Conservation (phyloP, 2,888 invertebrate species). For the Ctena decussata region DNA sequence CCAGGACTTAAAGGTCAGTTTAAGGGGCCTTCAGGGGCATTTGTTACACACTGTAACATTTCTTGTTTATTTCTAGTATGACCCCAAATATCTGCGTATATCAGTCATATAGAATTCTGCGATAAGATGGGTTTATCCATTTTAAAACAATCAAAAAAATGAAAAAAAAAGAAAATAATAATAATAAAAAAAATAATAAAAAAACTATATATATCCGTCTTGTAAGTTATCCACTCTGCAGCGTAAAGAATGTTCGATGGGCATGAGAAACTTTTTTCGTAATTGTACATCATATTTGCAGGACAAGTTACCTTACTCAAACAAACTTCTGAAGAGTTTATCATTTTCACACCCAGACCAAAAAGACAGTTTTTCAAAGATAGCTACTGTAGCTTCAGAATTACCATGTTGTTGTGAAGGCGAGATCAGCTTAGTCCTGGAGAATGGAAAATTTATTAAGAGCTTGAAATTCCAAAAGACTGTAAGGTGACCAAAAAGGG, state of each 20-base stretch:
- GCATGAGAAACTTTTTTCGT: not conserved
- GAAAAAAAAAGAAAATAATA: no score
- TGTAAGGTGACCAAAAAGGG: not conserved
- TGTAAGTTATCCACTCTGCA: constrained; percentile 5
- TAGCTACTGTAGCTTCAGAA: not conserved
- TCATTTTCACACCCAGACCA: not conserved
- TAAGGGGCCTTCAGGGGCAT: no score
- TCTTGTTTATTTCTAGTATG: no score
- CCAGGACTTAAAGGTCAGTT: no score
- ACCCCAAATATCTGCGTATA: no score
- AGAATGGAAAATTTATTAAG: constrained; percentile 17
- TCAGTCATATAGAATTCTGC: no score
- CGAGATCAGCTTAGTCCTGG: not conserved
- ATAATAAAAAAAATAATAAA: no score
- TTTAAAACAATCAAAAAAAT: no score
- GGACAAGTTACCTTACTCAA: not conserved
- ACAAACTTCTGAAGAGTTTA: not conserved
- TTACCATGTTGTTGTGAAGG: not conserved
- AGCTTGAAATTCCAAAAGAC: constrained; percentile 22
- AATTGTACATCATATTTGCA: not conserved
- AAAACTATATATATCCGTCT: no score
- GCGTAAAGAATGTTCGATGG: not conserved
- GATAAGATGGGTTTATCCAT: no score
- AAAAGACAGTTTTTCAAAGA: not conserved
- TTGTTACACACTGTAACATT: no score